Evolutionary conservation across 2,888 invertebrate genomes (phyloP), one percentile per base, ranked within the genome.

Genomic region (Chaetoderma sp.): DNA sequence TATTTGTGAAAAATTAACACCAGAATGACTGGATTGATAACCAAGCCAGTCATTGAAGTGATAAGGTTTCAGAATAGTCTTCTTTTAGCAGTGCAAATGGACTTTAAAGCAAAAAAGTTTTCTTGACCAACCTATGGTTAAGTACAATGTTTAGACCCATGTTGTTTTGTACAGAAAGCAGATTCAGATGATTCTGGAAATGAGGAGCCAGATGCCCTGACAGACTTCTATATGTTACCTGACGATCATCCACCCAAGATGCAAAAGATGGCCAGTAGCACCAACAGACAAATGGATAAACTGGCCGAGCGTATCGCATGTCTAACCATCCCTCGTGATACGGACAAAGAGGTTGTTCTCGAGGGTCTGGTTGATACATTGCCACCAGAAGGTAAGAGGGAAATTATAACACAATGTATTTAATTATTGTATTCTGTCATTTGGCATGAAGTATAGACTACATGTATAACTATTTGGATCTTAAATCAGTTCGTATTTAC

Each of bases 161-260:
- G n/a, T n/a, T n/a, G n/a, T n/a, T n/a, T n/a, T n/a, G 42, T 76
- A 27, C 77, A 91, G 90, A 90, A 91, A 87, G 92, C 93, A 4
- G 95, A 95, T 79, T 95, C 94, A 76, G 94, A 94, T 73, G 96
- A 96, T 85, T 96, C 95, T 0, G 97, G 96, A 0, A 97, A 95
- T 84, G 97, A 97, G 84, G 96, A 97, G 83, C 96, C 96, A 4
- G 82, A 80, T 6, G 79, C 72, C 6, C 83, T 78, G 0, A 91
- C 91, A 42, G 94, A 94, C 82, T 86, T 86, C 63, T 83, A 82
- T 85, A 75, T 78, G 27, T 75, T 65, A 71, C 73, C 67, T n/a
- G 68, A 73, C 63, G 18, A 66, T 65, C 50, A 60, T 63, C 36
- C 55, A 52, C 23, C 25, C 50, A 66, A 59, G 42, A 55, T 57